Evolutionary conservation across 1,140 invertebrate genomes (phyloP), one percentile per base, ranked within the genome.

Genomic region (Nautilus pompilius): DNA sequence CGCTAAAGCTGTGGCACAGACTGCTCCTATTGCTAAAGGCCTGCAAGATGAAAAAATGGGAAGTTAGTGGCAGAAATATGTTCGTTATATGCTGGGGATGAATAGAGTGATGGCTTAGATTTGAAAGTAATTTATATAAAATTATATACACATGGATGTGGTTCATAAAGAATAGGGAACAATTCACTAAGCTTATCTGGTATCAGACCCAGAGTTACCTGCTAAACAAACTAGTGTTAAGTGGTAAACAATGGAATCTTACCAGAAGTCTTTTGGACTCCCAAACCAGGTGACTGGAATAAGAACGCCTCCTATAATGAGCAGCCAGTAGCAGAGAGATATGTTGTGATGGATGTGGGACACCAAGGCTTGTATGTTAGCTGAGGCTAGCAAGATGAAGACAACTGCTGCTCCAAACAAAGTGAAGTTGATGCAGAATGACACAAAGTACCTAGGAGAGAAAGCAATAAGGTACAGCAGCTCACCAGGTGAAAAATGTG

Each of bases 321-420:
- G 72, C 65, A 89, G 86, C 84, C 88, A 89, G 33, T 83, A 77
- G 74, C 90, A 91, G 67, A 78, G 65, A 8, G 71, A 68, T 22
- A 74, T 68, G 17, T 80, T 66, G 20, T 78, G 69, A 48, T 89
- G 76, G 28, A 90, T 71, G 53, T 86, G 84, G 63, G 87, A 83
- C 28, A 90, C 74, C 57, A 90, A 85, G 28, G 62, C 61, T 51
- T 74, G 69, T 36, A 83, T 73, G 60, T 83, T 82, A 75, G 89
- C 85, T 0, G 89, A 84, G 0, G 88, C 86, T 28, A 91, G 78
- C 46, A 91, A 80, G 20, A 91, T 76, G 73, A 90, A 90, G 2
- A 91, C 90, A 17, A 87, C 87, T 2, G 87, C 84, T 26, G 86
- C 87, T 5, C 90, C 90, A 75, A 90, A 90, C 41, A 90, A 78